Evolutionary conservation across 2,113 vertebrate species (phyloP), one percentile per base, ranked within the genome.

Genomic region (Petaurus breviceps): DNA sequence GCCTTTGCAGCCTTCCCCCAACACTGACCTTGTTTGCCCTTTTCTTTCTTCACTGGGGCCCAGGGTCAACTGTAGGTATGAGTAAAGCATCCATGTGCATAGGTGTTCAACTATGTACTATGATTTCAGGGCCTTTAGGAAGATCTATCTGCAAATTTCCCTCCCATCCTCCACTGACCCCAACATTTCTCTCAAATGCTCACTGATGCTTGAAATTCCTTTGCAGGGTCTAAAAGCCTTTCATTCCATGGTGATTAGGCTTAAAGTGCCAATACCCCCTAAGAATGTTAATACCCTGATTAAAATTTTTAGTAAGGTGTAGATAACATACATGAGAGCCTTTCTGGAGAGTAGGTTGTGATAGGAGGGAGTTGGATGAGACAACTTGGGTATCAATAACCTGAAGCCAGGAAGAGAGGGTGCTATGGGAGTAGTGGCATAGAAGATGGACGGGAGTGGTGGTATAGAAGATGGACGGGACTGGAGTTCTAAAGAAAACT

Each of bases 341-440:
- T 93, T 97, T 95, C 68, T 26, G 50, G 11, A 95, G 31, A 95
- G 93, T 91, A 49, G 3, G 12, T 91, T 96, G 96, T 91, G 57
- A 53, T 95, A 93, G 61, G 57, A 0, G 95, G 43, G 4, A 95
- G 50, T 23, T 37, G 3, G n/a, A 54, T 94, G 93, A 90, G 49
- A 91, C 10, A 68, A 84, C 6, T 84, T 84, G n/a, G 31, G 54
- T 31, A 54, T 77, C 46, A 37, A 37, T 28, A 77, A 11, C 61
- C 93, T 1, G 0, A 92, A 90, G 37, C 50, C 50, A 19, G 49
- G 51, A 95, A 96, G n/a, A 26, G 11, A 26, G 22, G 37, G 3
- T 89, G 52, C 90, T 47, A 31, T 84, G 47, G 12, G 14, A 90
- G 37, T 93, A 37, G 11, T n/a, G 77, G 55, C 28, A 37, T 8